These are phyloP conservation scores for Campoletis sonorensis DNA, from an alignment of 1,140 invertebrate species.

Conservation along the genomic window DNA sequence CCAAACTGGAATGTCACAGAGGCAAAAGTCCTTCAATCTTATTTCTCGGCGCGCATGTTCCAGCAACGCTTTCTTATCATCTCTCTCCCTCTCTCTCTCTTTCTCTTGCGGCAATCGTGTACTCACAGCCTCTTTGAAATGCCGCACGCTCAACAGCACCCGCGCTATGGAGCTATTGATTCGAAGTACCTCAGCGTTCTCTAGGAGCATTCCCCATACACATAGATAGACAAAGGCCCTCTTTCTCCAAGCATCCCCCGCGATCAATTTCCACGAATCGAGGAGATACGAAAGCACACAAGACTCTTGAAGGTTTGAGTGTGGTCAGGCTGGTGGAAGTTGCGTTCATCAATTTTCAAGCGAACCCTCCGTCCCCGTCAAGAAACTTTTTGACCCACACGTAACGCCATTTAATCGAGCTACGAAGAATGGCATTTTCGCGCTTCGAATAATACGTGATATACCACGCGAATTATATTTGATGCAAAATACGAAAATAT, in stretches of 20 bases:
- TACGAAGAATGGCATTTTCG: neutral
- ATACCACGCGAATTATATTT: neutral
- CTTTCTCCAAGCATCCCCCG: neutral
- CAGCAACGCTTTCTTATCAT: neutral
- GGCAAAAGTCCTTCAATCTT: constrained; percentile 10
- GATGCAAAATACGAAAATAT: neutral
- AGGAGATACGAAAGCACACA: neutral
- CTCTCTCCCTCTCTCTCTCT: neutral
- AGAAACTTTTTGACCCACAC: neutral
- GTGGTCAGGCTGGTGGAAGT: neutral
- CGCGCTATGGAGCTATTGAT: constrained; percentile 21
- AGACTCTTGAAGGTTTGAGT: neutral
- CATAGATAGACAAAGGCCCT: neutral
- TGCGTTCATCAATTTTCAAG: neutral
- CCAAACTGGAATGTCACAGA: neutral
- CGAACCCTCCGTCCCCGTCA: neutral
- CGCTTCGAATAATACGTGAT: neutral
- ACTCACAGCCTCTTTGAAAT: constrained; percentile 7
- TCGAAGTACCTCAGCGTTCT: constrained; percentile 14
- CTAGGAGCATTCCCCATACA: neutral
- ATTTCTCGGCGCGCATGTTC: neutral
- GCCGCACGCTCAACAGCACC: neutral
- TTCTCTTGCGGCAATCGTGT: neutral
- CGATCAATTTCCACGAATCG: constrained; percentile 14
- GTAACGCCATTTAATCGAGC: neutral